Evolutionary conservation across 2,888 invertebrate genomes (phyloP).

Genomic region (Platerodrilus igneus): DNA sequence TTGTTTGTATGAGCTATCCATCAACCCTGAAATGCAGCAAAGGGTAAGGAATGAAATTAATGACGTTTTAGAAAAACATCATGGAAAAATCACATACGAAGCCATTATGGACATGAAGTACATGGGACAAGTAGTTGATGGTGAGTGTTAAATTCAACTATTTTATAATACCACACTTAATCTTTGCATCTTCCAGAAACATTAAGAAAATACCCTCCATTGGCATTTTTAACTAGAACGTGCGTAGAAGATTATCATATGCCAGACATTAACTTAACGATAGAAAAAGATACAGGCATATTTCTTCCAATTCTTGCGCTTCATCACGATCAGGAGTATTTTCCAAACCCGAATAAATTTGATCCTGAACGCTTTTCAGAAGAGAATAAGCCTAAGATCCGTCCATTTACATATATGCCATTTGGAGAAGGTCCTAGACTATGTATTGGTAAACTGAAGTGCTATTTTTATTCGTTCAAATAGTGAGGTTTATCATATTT

Average conservation of each 20-base stretch:
- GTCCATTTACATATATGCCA: slow-evolving; percentile 53
- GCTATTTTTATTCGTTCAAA: no score
- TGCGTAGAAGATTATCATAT: no score
- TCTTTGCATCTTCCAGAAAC: no score
- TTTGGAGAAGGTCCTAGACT: slow-evolving; percentile 55
- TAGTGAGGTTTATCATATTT: no score
- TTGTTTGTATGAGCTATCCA: slow-evolving; percentile 41
- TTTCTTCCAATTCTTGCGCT: slow-evolving; percentile 33
- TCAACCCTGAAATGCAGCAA: slow-evolving; percentile 42
- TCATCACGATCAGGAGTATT: slow-evolving; percentile 36
- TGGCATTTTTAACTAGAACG: no score
- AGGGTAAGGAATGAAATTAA: slow-evolving; percentile 44
- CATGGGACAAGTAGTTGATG: slow-evolving; percentile 44
- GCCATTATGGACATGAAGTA: slow-evolving; percentile 46
- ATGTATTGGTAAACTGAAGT: slow-evolving; percentile 43
- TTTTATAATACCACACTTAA: no score
- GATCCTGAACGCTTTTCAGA: slow-evolving; percentile 58
- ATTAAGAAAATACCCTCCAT: no score
- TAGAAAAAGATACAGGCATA: no score
- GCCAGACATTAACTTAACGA: no score
- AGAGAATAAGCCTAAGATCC: slow-evolving; percentile 51
- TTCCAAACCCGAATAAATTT: slow-evolving; percentile 57
- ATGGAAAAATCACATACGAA: slow-evolving; percentile 42
- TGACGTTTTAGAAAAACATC: no score
- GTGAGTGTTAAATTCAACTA: slow-evolving; percentile 22